Conservation (phyloP, 1,140 invertebrate species). For the Sminthurinus signatus region DNA sequence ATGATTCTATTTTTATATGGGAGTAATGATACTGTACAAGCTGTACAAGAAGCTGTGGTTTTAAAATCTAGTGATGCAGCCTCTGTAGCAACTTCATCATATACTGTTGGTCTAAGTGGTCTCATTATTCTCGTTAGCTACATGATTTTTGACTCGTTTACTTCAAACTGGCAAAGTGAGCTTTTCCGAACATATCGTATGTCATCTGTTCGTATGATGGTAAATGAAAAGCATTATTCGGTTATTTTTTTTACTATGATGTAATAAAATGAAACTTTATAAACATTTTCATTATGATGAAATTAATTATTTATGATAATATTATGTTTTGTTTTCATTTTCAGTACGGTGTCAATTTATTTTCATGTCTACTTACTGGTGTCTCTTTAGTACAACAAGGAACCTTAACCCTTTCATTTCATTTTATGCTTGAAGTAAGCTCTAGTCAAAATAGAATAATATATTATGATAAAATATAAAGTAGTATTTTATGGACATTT, state of each 20-base stretch:
- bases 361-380: slow-evolving; percentile 81
- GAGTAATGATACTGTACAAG: slow-evolving; percentile 52
- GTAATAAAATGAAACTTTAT: too few species aligned
- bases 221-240: too few species aligned
- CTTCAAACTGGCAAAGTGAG: slow-evolving; percentile 94
- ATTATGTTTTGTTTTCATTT: too few species aligned
- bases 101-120: slow-evolving; percentile 64
- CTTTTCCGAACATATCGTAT: slow-evolving; percentile 67
- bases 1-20: slow-evolving; percentile 86
- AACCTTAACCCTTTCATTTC: slow-evolving; percentile 14
- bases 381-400: slow-evolving; percentile 37
- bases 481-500: background rate
- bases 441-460: too few species aligned
- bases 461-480: too few species aligned
- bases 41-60: too few species aligned
- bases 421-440: slow-evolving; percentile 17
- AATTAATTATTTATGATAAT: too few species aligned
- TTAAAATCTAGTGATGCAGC: slow-evolving; percentile 26
- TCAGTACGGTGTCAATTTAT: slow-evolving; percentile 90
- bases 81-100: slow-evolving; percentile 56
- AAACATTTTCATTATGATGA: too few species aligned
- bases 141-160: slow-evolving; percentile 95
- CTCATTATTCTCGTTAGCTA: slow-evolving; percentile 79
- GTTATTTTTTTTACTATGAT: too few species aligned
- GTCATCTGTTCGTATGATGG: slow-evolving; percentile 94